These are phyloP conservation scores for Elaphurus davidianus DNA, from an alignment of 2,113 vertebrate species.

Conservation along the genomic window DNA sequence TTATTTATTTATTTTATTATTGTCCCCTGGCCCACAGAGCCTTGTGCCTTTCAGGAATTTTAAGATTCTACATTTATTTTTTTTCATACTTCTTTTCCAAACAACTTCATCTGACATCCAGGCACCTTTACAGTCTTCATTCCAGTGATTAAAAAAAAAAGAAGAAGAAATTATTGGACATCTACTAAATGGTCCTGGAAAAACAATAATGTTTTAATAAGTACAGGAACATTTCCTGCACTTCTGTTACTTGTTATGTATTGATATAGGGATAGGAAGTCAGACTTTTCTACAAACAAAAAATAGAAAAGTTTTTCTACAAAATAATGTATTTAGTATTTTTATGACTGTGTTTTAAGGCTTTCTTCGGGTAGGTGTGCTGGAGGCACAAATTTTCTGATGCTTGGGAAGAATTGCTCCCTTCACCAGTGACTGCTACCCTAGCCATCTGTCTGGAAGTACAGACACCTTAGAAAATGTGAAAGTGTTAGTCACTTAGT, in stretches of 20 bases:
- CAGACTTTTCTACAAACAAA: neutral
- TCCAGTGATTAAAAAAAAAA: neutral
- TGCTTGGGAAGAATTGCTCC: neutral
- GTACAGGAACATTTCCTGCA: neutral
- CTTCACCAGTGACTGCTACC: neutral
- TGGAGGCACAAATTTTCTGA: neutral
- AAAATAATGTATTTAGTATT: neutral
- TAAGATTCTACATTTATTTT: neutral
- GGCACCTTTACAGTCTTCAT: neutral
- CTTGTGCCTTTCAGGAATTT: neutral
- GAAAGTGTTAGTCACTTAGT: neutral
- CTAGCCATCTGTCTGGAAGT: neutral
- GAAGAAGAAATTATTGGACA: neutral
- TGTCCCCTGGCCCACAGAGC: neutral
- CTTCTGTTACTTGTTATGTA: neutral
- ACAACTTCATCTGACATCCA: neutral
- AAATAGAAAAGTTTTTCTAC: neutral
- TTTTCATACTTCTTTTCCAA: neutral
- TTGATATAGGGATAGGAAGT: neutral
- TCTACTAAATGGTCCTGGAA: neutral
- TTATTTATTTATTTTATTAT: neutral
- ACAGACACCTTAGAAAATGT: neutral
- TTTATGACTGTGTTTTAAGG: neutral
- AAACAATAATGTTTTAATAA: neutral
- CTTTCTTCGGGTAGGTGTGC: neutral